Percentiles rank a stretch among this genome's conserved stretches.
phyloP scores from a whole-genome alignment of 2,888 invertebrate genomes.

The Tachystola acroxantha region DNA sequence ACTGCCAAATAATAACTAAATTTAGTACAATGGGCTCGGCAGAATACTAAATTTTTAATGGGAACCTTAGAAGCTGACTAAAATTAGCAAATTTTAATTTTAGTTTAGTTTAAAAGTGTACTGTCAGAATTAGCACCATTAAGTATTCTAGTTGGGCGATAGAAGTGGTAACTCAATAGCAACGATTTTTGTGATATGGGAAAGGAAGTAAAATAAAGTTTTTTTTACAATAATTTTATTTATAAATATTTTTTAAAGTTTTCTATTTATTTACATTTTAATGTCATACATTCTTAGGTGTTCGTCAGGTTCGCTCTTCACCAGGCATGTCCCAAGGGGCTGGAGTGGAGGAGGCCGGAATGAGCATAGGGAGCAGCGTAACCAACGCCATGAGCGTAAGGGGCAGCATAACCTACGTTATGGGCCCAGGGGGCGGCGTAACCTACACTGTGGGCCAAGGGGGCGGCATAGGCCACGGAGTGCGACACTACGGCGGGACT shows the following conservation, averaged over 20 bases:
- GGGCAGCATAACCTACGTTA: constrained; percentile 40
- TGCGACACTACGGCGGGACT: constrained; percentile 39
- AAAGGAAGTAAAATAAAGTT: constrained; percentile 1
- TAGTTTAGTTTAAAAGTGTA: no score
- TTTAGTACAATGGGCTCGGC: no score
- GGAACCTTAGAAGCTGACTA: no score
- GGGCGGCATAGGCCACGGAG: constrained; percentile 13
- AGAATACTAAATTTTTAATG: no score
- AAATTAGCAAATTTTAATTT: no score
- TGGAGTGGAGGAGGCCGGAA: constrained; percentile 32
- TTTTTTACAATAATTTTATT: constrained; percentile 7
- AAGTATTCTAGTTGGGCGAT: no score
- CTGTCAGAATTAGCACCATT: no score
- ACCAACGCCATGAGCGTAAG: constrained; percentile 25
- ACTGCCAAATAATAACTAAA: no score
- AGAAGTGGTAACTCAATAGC: no score
- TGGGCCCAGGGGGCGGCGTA: constrained; percentile 29
- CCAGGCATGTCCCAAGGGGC: constrained; percentile 52
- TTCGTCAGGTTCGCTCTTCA: constrained; percentile 58
- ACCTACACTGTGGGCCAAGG: constrained; percentile 19
- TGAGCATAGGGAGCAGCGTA: constrained; percentile 37
- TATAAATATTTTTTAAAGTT: constrained; percentile 16
- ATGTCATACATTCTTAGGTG: constrained; percentile 26
- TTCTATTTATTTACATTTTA: constrained; percentile 16
- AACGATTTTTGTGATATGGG: no score